Evolutionary conservation across 1,140 invertebrate species (phyloP), one percentile per base, ranked within the genome.

Genomic region (Diploscapter pachys): DNA sequence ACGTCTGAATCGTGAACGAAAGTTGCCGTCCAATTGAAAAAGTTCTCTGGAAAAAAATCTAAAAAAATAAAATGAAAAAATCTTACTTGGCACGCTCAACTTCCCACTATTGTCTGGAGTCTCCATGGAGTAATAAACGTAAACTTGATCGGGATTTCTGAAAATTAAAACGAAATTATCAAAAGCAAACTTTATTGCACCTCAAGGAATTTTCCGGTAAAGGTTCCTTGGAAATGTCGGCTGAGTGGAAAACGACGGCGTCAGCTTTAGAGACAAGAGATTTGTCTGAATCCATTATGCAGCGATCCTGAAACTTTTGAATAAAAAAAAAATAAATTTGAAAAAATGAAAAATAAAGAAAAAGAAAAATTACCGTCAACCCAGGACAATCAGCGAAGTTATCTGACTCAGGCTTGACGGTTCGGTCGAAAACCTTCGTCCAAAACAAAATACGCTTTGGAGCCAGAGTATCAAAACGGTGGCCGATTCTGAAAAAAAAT

Each of bases 11-110:
- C 84, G 11, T 83, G 79, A 72, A 87, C 85, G 77, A 90, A 90
- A 2, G 88, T 90, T 75, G 89, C 86, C 3, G 90, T 90, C 89
- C 88, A 89, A 80, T 91, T 90, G 83, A 91, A 90, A 52, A 70
- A 79, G 31, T 13, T 53, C 9, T 51, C 78, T 73, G 71, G n/a
- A 66, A 77, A 50, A n/a, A 51, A n/a, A 54, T 4, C 51, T 57
- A 13, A 5, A 31, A 31, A 9, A 5, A 48, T 51, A 69, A 31
- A 13, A n/a, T 56, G n/a, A 3, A 53, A 53, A 53, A 5, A 5
- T 5, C 13, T 52, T 11, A n/a, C 53, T 4, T 49, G 9, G 2
- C 48, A 56, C 72, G 31, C 55, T 65, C 52, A 11, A 57, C 73
- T 53, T 65, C 64, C 72, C 72, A 53, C 61, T 74, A n/a, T 74